Base-by-base conservation (phyloP, 2,888 invertebrate species). In the Deroplatys truncata region DNA sequence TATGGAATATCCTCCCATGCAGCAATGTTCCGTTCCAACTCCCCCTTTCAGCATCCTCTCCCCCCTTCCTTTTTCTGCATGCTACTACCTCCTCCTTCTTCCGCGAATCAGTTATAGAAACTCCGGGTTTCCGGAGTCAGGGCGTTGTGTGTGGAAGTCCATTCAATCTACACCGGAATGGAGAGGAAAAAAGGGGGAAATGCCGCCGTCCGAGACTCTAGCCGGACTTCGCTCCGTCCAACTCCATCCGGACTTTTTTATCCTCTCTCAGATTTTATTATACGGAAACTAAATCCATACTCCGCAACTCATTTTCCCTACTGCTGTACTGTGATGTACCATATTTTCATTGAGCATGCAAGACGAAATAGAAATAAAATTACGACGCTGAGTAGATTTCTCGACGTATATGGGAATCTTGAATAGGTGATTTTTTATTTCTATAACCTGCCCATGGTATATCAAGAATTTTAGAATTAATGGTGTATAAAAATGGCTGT, bases 81-180 rank as follows among this genome's bases (percentile, higher is more conserved):
- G 56, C 56, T 72, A 25, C 56, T 49, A 49, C 49, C 49, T 72
- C 56, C 56, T 72, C 56, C 56, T 72, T 72, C 56, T 72, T 72
- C 56, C 56, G 25, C 83, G 87, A 83, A 87, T 87, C 87, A 87
- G 87, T 83, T 87, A 72, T 83, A 87, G 87, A 87, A 87, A 87
- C 87, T 87, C 87, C 86, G 43, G 29, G 87, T 87, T 87, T 87
- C 87, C 87, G 87, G 87, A n/a, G 83, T 10, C 83, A 35, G 87
- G 87, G 86, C 35, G 35, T 87, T 83, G 83, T 86, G 35, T 82
- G 83, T 87, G 87, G 89, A 85, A 89, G 85, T 85, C 86, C 89
- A 89, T 89, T 89, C 89, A 85, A 89, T 88, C 88, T 85, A 82
- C 89, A 20, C 89, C 85, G 89, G 89, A 89, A 72, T 72, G 56